Evolutionary conservation across 2,113 vertebrate genomes (phyloP), one percentile per base, ranked within the genome.

Genomic region (Alexandromys fortis): DNA sequence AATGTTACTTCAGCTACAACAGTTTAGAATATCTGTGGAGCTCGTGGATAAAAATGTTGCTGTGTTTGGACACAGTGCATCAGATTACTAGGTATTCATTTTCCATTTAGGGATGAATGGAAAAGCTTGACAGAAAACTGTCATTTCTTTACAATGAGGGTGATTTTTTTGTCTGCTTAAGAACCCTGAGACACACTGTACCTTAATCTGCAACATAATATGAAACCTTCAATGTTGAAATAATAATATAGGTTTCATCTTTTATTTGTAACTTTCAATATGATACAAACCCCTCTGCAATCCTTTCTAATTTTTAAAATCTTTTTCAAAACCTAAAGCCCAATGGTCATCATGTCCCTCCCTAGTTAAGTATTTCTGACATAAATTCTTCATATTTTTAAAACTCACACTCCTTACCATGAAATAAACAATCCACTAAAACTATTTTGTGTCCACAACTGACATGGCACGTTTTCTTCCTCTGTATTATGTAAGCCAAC

Each of bases 21-120:
- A 85, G 65, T 75, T 38, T 79, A 70, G 92, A 67, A 87, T 90
- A 4, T 90, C 55, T 77, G 10, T 55, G 49, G 91, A 95, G 67
- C 5, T 30, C 3, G 7, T 45, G 63, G 65, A 70, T 86, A 65
- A 35, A 90, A 79, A 28, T 75, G 52, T 63, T 61, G 7, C 28
- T 73, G 33, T 58, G 28, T 73, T 94, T 90, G 52, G 11, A 42
- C 47, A 4, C 16, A 45, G 47, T 7, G 68, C 28, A 76, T 14
- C 12, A 76, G 42, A 19, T 75, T 5, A n/a, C 13, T 35, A 73
- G 19, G 19, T 49, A 83, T 30, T 42, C 47, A 68, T 16, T 92
- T 78, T 45, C 45, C 38, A 55, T 47, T 38, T 78, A 70, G 28
- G 14, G 35, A 83, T 30, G 38, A 42, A 92, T 33, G 75, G 7